These are phyloP conservation scores for Perdita meconis DNA, from an alignment of 2,888 invertebrate genomes.

Conservation along the genomic window DNA sequence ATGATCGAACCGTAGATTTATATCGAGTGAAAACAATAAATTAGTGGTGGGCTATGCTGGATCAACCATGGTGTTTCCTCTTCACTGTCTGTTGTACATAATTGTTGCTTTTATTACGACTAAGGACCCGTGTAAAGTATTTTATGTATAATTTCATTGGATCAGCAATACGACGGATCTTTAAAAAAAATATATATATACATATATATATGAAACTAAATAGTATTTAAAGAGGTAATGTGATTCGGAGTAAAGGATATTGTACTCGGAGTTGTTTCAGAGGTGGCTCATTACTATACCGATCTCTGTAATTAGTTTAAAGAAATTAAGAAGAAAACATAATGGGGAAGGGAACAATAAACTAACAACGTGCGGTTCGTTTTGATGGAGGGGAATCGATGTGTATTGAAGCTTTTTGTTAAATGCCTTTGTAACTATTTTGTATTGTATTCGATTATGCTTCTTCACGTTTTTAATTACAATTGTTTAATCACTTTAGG, in stretches of 20 bases:
- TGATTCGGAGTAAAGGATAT: slow-evolving; percentile 1
- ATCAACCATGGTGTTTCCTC: neutral
- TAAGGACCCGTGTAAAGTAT: slow-evolving; percentile 15
- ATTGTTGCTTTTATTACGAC: slow-evolving; percentile 31
- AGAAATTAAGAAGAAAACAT: slow-evolving; percentile 33
- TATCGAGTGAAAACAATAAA: slow-evolving; percentile 33
- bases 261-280: slow-evolving; percentile 34
- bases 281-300: slow-evolving; percentile 56
- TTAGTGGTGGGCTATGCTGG: slow-evolving; percentile 55
- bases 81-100: slow-evolving; percentile 34
- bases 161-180: slow-evolving; percentile 2
- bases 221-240: slow-evolving; percentile 18
- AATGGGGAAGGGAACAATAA: slow-evolving; percentile 70
- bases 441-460: slow-evolving; percentile 36
- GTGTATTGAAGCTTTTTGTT: slow-evolving; percentile 38
- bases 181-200: too few relatives aligned
- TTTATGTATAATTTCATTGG: slow-evolving; percentile 13
- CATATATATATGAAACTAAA: neutral
- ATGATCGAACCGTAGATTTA: slow-evolving; percentile 32
- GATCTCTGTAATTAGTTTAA: slow-evolving; percentile 60
- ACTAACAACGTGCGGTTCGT: slow-evolving; percentile 50
- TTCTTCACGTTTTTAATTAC: slow-evolving; percentile 35
- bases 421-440: slow-evolving; percentile 31
- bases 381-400: slow-evolving; percentile 31
- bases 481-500: too few relatives aligned